Evolutionary conservation across 30 jellyfish, hydroid and myxozoan genomes (phyloP).

Genomic region (Pseudorhiza aurosa): DNA sequence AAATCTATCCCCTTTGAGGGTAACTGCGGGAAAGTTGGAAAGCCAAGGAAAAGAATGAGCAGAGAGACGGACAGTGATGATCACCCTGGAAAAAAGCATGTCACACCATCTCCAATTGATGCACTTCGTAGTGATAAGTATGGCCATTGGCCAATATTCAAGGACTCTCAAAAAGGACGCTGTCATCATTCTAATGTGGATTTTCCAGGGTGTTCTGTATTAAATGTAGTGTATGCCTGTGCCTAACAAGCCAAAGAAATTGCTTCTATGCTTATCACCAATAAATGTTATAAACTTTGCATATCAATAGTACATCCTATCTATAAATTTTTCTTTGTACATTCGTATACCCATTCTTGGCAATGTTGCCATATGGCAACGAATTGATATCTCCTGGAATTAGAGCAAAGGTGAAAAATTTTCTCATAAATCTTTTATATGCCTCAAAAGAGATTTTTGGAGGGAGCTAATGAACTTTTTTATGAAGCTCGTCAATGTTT

Average conservation of each 20-base stretch:
- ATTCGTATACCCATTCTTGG: background rate
- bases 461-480: no score
- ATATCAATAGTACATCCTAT: background rate
- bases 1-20: constrained; percentile 9
- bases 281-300: background rate
- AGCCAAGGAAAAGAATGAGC: constrained; percentile 24
- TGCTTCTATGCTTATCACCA: background rate
- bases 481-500: no score
- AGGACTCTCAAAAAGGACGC: constrained; percentile 14
- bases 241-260: constrained; percentile 4
- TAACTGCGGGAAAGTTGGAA: constrained; percentile 21
- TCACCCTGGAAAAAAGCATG: background rate
- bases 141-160: constrained; percentile 38
- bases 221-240: constrained; percentile 7
- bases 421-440: no score
- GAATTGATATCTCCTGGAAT: no score
- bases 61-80: background rate
- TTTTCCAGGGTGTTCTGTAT: constrained; percentile 12
- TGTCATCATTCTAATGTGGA: constrained; percentile 26
- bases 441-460: no score
- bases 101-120: background rate
- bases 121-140: constrained; percentile 12
- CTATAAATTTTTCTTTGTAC: background rate
- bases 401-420: no score
- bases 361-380: constrained; percentile 13